phyloP scores from a whole-genome alignment of 2,797 vertebrate genomes.

The Fratercula arctica region DNA sequence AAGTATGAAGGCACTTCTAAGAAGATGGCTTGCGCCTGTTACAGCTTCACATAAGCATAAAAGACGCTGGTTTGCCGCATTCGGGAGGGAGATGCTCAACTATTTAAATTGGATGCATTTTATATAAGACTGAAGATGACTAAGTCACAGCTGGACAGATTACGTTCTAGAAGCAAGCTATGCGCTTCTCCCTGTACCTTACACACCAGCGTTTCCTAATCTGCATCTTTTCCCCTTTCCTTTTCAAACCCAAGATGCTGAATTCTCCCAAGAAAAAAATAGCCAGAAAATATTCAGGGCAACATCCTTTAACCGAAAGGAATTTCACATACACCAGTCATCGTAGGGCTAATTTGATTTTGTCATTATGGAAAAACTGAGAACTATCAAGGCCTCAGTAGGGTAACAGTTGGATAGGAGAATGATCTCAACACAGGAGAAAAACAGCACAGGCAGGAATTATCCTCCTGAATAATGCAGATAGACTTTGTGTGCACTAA shows the following conservation, averaged over 20 bases:
- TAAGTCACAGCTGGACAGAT: conserved; percentile 58
- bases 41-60: conserved; percentile 29
- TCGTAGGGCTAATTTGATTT: conserved; percentile 1
- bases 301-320: neutral
- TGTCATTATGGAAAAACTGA: conserved; percentile 60
- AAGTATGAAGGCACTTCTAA: conserved; percentile 32
- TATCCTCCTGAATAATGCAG: conserved; percentile 7
- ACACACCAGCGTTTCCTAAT: conserved; percentile 22
- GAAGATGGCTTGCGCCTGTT: conserved; percentile 11
- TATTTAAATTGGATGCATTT: conserved; percentile 5
- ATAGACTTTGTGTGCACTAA: neutral
- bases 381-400: conserved; percentile 37
- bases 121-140: conserved; percentile 48
- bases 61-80: conserved; percentile 18
- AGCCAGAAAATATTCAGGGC: neutral
- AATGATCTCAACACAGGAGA: conserved; percentile 13
- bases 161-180: conserved; percentile 48
- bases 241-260: neutral
- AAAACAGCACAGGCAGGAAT: conserved; percentile 13
- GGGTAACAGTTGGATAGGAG: neutral
- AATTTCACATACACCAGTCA: conserved; percentile 27
- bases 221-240: neutral
- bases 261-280: neutral
- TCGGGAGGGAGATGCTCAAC: conserved; percentile 57
- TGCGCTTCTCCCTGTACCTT: neutral